These are phyloP conservation scores for Melozone crissalis DNA, from an alignment of 2,113 vertebrate genomes.

Conservation along the genomic window DNA sequence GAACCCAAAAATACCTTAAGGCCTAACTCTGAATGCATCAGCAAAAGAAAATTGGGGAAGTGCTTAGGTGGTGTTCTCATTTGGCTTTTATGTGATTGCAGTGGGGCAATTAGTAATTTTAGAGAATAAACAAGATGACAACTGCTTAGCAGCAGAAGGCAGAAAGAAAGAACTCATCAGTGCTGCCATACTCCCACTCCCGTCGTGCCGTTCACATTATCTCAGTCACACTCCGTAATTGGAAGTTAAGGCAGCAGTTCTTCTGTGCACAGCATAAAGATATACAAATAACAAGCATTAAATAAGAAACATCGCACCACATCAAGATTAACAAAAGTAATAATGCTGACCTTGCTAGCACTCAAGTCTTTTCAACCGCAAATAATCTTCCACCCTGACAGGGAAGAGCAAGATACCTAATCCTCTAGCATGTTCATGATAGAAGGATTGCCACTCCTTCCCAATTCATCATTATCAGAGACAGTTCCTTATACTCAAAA, in stretches of 20 bases:
- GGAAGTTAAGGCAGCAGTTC: constrained; percentile 16
- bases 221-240: constrained; percentile 1
- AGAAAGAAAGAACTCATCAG: constrained; percentile 53
- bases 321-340: constrained; percentile 67
- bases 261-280: constrained; percentile 20
- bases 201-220: background rate
- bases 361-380: constrained; percentile 60
- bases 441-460: constrained; percentile 50
- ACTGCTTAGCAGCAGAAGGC: constrained; percentile 23
- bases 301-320: constrained; percentile 61
- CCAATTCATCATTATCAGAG: constrained; percentile 50
- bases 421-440: constrained; percentile 38
- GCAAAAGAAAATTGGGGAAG: background rate
- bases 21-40: background rate
- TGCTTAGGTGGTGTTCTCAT: constrained; percentile 28
- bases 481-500: background rate
- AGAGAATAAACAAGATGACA: constrained; percentile 56
- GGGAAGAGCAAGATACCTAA: constrained; percentile 41
- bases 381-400: constrained; percentile 59
- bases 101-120: constrained; percentile 55
- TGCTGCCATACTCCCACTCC: constrained; percentile 49
- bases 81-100: constrained; percentile 44
- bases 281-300: constrained; percentile 69
- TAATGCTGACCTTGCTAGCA: constrained; percentile 65
- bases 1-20: background rate